Evolutionary conservation across 1,140 invertebrate genomes (phyloP).

Genomic region (Drosophila pruinosa): DNA sequence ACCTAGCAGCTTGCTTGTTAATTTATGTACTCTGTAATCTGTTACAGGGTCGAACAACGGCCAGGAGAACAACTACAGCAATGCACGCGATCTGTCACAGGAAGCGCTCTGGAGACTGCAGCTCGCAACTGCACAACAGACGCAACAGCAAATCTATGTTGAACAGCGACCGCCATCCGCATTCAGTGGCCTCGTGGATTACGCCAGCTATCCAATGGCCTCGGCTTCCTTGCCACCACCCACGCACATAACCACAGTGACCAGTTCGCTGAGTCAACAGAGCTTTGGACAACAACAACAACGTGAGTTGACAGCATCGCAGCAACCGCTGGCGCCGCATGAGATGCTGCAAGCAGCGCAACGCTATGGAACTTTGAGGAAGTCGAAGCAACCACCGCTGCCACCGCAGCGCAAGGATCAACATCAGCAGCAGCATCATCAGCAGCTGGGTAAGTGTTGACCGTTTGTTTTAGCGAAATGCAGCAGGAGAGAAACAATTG

Average conservation of each 20-base stretch:
- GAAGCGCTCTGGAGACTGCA: slow-evolving; percentile 97
- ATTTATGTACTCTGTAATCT: not conserved
- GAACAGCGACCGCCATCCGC: slow-evolving; percentile 76
- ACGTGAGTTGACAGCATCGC: slow-evolving; percentile 12
- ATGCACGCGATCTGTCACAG: slow-evolving; percentile 92
- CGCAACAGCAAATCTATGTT: slow-evolving; percentile 80
- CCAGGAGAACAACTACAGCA: slow-evolving; percentile 93
- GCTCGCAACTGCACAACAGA: slow-evolving; percentile 86
- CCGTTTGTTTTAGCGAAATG: slow-evolving; percentile 6
- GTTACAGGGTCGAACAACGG: slow-evolving; percentile 65
- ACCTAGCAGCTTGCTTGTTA: slow-evolving; percentile 8
- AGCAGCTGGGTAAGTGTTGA: slow-evolving; percentile 69
- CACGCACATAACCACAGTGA: slow-evolving; percentile 70
- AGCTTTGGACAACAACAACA: slow-evolving; percentile 49
- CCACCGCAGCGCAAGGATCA: slow-evolving; percentile 65
- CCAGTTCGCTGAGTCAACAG: slow-evolving; percentile 72
- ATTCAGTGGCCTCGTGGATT: slow-evolving; percentile 74
- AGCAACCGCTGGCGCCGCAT: slow-evolving; percentile 56
- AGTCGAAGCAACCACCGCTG: slow-evolving; percentile 66
- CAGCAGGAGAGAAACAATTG: not conserved
- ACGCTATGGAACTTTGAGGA: slow-evolving; percentile 72
- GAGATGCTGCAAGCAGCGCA: slow-evolving; percentile 73
- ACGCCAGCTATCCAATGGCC: slow-evolving; percentile 57
- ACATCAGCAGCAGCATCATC: slow-evolving; percentile 53
- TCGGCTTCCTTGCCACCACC: slow-evolving; percentile 10